phyloP scores from a whole-genome alignment of 2,797 vertebrate species.

The Adelosebastes latens region DNA sequence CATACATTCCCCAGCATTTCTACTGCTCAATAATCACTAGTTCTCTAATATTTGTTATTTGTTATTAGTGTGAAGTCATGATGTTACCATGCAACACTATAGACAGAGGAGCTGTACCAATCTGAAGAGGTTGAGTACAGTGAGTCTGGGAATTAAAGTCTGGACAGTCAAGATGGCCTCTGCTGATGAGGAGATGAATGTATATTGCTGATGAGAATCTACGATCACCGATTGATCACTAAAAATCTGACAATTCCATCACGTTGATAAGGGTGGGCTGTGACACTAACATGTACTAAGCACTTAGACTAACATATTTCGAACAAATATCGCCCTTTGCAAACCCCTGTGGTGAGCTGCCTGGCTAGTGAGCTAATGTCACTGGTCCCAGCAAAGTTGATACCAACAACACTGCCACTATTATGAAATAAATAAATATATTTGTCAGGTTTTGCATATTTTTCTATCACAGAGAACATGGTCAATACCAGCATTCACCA shows the following conservation, averaged over 20 bases:
- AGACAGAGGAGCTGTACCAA: background rate
- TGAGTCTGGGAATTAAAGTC: background rate
- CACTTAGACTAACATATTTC: background rate
- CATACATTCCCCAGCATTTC: background rate
- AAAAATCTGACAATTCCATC: background rate
- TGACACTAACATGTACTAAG: background rate
- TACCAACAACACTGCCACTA: conserved; percentile 19
- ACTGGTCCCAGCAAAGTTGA: conserved; percentile 4
- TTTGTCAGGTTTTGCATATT: background rate
- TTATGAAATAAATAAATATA: background rate
- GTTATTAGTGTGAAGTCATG: background rate
- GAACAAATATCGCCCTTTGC: background rate
- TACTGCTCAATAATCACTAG: background rate
- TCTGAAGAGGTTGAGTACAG: background rate
- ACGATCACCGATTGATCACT: conserved; percentile 7
- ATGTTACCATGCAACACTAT: background rate
- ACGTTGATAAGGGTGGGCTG: background rate
- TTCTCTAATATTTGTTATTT: background rate
- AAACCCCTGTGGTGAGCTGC: background rate
- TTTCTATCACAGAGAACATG: background rate
- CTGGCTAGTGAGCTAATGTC: background rate
- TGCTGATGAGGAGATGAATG: conserved; percentile 21
- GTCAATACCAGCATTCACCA: background rate
- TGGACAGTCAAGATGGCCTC: conserved; percentile 24
- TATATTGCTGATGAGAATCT: conserved; percentile 1